Evolutionary conservation across 30 jellyfish, hydroid and myxozoan species (phyloP).

Genomic region (Phacellophora camtschatica): DNA sequence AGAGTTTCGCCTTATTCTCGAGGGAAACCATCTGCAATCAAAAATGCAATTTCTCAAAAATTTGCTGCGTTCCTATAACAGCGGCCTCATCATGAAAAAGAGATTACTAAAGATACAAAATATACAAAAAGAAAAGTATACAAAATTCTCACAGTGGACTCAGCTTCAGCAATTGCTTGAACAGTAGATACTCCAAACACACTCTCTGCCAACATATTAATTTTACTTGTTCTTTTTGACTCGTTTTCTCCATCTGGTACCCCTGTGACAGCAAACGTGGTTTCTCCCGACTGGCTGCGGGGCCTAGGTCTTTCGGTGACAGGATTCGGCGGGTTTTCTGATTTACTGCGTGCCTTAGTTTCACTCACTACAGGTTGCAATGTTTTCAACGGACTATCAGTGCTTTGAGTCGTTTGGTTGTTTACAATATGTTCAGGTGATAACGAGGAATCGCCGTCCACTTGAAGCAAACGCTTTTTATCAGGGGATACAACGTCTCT

Average conservation of each 20-base stretch:
- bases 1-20: too few relatives aligned
- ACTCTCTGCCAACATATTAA: conserved; percentile 73
- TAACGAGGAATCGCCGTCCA: conserved; percentile 1
- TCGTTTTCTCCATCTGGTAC: not conserved
- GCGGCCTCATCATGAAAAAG: too few relatives aligned
- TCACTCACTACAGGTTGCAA: not conserved
- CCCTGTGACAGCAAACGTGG: conserved; percentile 41
- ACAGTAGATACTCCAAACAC: conserved; percentile 80
- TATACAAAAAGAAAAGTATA: not conserved
- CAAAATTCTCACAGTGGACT: conserved; percentile 22
- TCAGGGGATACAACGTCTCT: not conserved
- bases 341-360: not conserved
- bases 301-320: not conserved
- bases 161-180: conserved; percentile 66
- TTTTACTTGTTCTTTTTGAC: conserved; percentile 49
- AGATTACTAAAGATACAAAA: too few relatives aligned
- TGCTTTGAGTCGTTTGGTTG: not conserved
- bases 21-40: too few relatives aligned
- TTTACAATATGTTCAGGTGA: conserved; percentile 28
- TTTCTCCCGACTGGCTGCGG: not conserved
- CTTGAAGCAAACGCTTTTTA: not conserved
- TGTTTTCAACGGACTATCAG: not conserved
- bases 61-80: too few relatives aligned
- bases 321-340: not conserved
- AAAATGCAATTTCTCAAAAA: too few relatives aligned